These are phyloP conservation scores for Stenodema calcarata DNA, from an alignment of 2,888 invertebrate species.

Conservation along the genomic window DNA sequence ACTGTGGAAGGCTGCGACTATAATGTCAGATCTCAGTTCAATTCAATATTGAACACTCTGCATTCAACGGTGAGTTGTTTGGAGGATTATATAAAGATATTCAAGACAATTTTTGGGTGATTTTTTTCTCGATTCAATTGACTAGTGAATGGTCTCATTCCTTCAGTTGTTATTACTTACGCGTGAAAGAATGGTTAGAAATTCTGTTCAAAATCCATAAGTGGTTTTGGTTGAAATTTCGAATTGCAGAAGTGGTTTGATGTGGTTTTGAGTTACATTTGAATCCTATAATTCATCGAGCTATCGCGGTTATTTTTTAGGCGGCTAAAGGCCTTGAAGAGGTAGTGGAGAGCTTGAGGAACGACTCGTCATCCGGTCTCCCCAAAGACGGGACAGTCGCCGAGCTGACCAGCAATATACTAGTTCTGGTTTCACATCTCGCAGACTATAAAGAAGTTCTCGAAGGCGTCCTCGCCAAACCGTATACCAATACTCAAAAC, in stretches of 20 bases:
- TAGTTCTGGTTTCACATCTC: conserved; percentile 89
- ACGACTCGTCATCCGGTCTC: conserved; percentile 78
- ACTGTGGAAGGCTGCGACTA: conserved; percentile 77
- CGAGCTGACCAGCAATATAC: conserved; percentile 91
- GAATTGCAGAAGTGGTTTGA: too few species aligned
- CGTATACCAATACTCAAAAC: conserved; percentile 31
- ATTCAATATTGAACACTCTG: conserved; percentile 74
- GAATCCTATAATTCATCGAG: not conserved
- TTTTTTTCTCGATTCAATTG: too few species aligned
- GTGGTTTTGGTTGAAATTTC: too few species aligned
- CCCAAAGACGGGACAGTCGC: conserved; percentile 98
- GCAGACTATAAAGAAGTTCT: conserved; percentile 79
- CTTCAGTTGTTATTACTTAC: too few species aligned
- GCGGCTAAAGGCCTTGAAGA: conserved; percentile 90
- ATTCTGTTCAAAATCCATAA: too few species aligned
- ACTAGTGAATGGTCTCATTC: too few species aligned
- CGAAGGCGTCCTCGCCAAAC: conserved; percentile 63
- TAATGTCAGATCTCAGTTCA: conserved; percentile 73
- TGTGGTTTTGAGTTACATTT: too few species aligned
- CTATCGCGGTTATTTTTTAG: conserved; percentile 63
- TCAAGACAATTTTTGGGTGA: too few species aligned
- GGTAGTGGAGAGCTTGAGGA: conserved; percentile 86
- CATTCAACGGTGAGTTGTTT: conserved; percentile 71
- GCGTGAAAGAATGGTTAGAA: too few species aligned
- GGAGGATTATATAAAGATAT: too few species aligned